Conservation (phyloP, 2,113 vertebrate genomes). For the Symphodus melops region DNA sequence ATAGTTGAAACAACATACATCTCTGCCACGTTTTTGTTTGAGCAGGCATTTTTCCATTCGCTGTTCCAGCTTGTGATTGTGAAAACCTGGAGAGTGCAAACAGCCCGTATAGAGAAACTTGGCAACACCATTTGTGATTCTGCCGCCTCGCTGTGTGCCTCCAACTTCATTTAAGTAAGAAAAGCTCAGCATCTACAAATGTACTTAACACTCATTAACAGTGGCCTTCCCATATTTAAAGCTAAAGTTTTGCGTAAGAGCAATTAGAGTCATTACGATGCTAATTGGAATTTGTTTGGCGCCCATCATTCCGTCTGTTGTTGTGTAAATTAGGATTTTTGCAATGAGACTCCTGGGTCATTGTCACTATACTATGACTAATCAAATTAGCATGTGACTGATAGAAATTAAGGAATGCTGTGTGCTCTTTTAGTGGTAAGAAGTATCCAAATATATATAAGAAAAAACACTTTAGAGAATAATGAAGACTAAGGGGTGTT, state of each 20-base stretch:
- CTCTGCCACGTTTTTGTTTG: constrained; percentile 34
- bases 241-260: constrained; percentile 38
- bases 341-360: constrained; percentile 21
- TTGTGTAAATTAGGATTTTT: constrained; percentile 59
- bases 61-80: constrained; percentile 52
- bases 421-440: not conserved
- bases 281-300: constrained; percentile 65
- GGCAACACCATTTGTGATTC: constrained; percentile 20
- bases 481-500: no score
- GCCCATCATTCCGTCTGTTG: constrained; percentile 60
- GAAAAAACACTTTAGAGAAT: no score
- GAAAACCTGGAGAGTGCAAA: constrained; percentile 34
- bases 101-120: constrained; percentile 17
- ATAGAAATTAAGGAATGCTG: constrained; percentile 13
- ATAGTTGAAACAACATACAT: constrained; percentile 37
- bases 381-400: constrained; percentile 66
- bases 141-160: not conserved
- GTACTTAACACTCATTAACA: constrained; percentile 43
- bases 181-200: constrained; percentile 49
- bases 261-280: constrained; percentile 43
- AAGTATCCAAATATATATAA: no score
- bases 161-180: constrained; percentile 56
- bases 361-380: constrained; percentile 51
- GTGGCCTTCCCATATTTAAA: constrained; percentile 30
- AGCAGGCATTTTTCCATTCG: constrained; percentile 41